These are phyloP conservation scores for Bettongia penicillata DNA, from an alignment of 2,113 vertebrate genomes.

Conservation along the genomic window DNA sequence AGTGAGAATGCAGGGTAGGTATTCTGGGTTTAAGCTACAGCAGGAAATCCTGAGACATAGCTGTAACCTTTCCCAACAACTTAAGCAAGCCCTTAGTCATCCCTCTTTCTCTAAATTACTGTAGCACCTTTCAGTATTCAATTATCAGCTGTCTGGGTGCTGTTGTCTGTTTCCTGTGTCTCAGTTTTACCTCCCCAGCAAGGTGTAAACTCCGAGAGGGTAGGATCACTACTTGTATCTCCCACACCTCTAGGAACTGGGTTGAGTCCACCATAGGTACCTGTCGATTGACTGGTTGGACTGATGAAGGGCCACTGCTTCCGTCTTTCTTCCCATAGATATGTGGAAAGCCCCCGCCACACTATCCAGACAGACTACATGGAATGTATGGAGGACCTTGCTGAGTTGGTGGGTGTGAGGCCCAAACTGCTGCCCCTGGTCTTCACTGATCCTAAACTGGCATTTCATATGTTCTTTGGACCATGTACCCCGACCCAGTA, in stretches of 20 bases:
- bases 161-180: background rate
- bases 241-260: background rate
- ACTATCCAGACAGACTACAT: conserved; percentile 90
- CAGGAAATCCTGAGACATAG: background rate
- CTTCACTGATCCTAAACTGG: conserved; percentile 86
- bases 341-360: conserved; percentile 81
- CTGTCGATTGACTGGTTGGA: background rate
- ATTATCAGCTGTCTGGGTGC: background rate
- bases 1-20: background rate
- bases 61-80: background rate
- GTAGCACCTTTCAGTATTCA: background rate
- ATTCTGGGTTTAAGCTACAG: background rate
- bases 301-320: background rate
- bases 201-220: conserved; percentile 3
- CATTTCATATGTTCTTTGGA: conserved; percentile 79
- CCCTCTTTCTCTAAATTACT: background rate
- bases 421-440: conserved; percentile 82
- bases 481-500: conserved; percentile 88
- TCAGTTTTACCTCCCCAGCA: background rate
- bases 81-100: too few relatives aligned
- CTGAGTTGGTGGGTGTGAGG: conserved; percentile 82
- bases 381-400: conserved; percentile 88
- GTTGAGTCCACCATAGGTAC: background rate
- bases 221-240: background rate
- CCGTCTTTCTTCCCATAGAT: conserved; percentile 68